A percentile compares a stretch with the other conserved stretches of the same genome.
Evolutionary conservation across 2,888 invertebrate species (phyloP).

Genomic region (Drosophila mettleri): DNA sequence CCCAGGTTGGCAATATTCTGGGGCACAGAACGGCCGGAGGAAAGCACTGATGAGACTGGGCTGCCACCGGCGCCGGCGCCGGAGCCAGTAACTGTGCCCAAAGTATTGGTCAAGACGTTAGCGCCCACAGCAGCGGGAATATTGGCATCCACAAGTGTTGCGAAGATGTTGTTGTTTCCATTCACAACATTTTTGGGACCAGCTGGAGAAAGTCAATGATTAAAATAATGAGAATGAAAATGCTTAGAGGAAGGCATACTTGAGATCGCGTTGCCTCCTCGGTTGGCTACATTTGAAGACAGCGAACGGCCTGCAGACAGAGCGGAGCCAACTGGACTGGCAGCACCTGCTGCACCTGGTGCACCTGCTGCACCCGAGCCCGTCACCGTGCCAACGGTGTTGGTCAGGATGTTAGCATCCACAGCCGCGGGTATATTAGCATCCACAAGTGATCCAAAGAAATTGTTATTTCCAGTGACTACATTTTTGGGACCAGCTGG

Average conservation of each 20-base stretch:
- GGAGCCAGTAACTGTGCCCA: background rate
- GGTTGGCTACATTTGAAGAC: background rate
- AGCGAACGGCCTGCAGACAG: too few species aligned
- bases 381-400: background rate
- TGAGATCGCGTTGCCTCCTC: background rate
- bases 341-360: conserved; percentile 5
- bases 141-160: conserved; percentile 2
- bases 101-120: conserved; percentile 2
- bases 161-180: conserved; percentile 16
- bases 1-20: conserved; percentile 12
- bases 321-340: too few species aligned
- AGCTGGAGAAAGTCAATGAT: background rate
- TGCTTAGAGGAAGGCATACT: background rate
- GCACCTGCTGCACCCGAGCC: too few species aligned
- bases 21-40: background rate
- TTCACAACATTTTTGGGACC: conserved; percentile 1
- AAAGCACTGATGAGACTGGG: background rate
- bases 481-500: conserved; percentile 6
- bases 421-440: conserved; percentile 12
- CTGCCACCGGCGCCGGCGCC: conserved; percentile 4
- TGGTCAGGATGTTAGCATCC: conserved; percentile 12
- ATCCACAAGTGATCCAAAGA: background rate
- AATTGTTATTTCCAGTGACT: conserved; percentile 18
- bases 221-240: background rate
- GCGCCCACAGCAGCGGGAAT: conserved; percentile 17